Base-by-base conservation (phyloP, 2,797 vertebrate species). In the Calcarius lapponicus region DNA sequence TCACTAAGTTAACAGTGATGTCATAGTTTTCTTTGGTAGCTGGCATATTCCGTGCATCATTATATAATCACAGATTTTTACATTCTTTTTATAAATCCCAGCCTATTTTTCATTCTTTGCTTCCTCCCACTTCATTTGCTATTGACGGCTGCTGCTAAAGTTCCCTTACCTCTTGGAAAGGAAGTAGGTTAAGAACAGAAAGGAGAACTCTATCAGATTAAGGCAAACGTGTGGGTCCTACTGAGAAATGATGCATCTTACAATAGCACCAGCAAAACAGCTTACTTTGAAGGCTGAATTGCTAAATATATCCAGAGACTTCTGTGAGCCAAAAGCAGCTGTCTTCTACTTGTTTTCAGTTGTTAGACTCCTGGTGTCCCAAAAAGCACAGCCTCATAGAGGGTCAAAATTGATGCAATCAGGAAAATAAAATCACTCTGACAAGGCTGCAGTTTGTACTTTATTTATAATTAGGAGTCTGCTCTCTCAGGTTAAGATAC, bases 181-280 rank as follows among this genome's bases (percentile, higher is more conserved):
- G 97, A 98, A 98, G 97, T 95, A 95, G 90, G 95, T 96, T 96
- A 94, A 86, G 89, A 88, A 95, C 90, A 95, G 93, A 93, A 94
- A 91, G 66, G 81, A 78, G 80, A 97, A 66, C 96, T 85, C 92
- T 84, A 95, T 96, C 96, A 97, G 93, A 97, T 96, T 89, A 90
- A 90, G 93, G 90, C 91, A 96, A 96, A 88, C 51, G 90, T 88
- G 76, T 91, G 78, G 92, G 96, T 82, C 94, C 82, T 95, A 95
- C 93, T 92, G 96, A 95, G 92, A 94, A 86, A 91, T 95, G 66
- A 86, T 60, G 66, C 65, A 81, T 94, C 45, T 93, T 92, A 90
- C 90, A 67, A 53, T 20, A 80, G 82, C 31, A 58, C 32, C 29
- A 95, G 66, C 50, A 82, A 95, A 96, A 95, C 79, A 91, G 58